These are phyloP conservation scores for Sigmodon hispidus DNA, from an alignment of 2,113 vertebrate species.

Conservation along the genomic window DNA sequence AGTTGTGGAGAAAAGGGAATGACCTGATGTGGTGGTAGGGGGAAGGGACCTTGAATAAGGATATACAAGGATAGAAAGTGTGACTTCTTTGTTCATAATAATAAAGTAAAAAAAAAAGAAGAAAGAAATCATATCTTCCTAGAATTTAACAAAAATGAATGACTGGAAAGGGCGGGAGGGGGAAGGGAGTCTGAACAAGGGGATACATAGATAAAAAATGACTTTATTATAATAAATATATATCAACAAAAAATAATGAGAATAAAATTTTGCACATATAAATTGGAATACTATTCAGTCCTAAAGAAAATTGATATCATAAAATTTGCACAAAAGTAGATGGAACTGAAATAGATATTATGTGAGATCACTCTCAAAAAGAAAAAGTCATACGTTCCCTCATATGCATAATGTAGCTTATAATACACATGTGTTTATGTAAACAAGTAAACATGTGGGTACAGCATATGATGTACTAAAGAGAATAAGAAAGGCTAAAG, in stretches of 20 bases:
- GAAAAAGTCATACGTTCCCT: neutral
- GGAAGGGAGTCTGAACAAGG: too few relatives aligned
- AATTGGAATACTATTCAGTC: neutral
- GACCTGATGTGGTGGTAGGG: too few relatives aligned
- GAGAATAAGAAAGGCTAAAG: neutral
- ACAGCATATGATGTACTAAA: neutral
- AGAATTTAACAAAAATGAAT: too few relatives aligned
- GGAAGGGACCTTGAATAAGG: too few relatives aligned
- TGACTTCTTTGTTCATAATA: too few relatives aligned
- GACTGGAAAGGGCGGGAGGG: too few relatives aligned
- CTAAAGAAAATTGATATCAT: neutral
- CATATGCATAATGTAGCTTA: neutral
- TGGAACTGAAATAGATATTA: neutral
- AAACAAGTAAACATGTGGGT: neutral
- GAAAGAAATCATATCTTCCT: too few relatives aligned
- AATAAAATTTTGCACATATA: neutral
- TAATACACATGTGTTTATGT: neutral
- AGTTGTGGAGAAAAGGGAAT: too few relatives aligned
- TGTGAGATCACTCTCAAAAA: neutral
- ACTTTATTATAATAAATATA: too few relatives aligned
- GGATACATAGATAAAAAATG: too few relatives aligned
- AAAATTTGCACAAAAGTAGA: neutral
- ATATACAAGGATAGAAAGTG: too few relatives aligned
- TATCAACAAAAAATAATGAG: neutral
- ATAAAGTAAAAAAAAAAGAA: too few relatives aligned